Percentiles rank a stretch among this genome's conserved stretches.
Evolutionary conservation across 2,888 invertebrate genomes (phyloP).

Genomic region (Calliscelio sp.): DNA sequence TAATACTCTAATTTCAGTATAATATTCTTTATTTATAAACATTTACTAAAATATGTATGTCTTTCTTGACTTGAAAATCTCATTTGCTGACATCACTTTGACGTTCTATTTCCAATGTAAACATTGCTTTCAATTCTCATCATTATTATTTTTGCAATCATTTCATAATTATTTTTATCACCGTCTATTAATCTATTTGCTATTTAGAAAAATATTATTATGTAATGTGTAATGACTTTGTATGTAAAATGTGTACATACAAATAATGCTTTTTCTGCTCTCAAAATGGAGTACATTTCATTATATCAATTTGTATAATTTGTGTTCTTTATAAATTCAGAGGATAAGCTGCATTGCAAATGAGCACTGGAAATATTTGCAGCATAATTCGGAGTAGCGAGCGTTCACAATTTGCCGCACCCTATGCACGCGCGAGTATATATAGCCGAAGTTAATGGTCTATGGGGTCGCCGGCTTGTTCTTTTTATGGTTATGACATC

Average conservation of each 20-base stretch:
- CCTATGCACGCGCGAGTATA: conserved; percentile 54
- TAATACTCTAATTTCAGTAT: too few relatives aligned
- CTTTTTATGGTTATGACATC: conserved; percentile 65
- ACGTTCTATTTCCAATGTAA: neutral
- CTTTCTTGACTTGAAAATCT: neutral
- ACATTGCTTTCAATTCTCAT: neutral
- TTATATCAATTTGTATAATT: neutral
- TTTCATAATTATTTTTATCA: neutral
- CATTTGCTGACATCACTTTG: neutral
- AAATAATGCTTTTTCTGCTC: too few relatives aligned
- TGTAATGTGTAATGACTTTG: too few relatives aligned
- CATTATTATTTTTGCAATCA: conserved; percentile 1
- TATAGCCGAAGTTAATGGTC: conserved; percentile 55
- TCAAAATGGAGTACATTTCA: neutral
- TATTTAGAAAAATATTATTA: neutral
- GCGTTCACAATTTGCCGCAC: conserved; percentile 49
- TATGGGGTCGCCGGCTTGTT: conserved; percentile 61
- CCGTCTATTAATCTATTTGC: neutral
- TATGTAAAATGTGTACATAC: too few relatives aligned
- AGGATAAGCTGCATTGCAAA: too few relatives aligned
- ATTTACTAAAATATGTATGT: neutral
- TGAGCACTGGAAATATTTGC: conserved; percentile 34
- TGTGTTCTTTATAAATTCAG: too few relatives aligned
- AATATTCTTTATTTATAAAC: neutral
- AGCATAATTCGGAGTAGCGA: conserved; percentile 33